Base-by-base conservation (phyloP, 1,140 invertebrate genomes). In the Lithobius niger region DNA sequence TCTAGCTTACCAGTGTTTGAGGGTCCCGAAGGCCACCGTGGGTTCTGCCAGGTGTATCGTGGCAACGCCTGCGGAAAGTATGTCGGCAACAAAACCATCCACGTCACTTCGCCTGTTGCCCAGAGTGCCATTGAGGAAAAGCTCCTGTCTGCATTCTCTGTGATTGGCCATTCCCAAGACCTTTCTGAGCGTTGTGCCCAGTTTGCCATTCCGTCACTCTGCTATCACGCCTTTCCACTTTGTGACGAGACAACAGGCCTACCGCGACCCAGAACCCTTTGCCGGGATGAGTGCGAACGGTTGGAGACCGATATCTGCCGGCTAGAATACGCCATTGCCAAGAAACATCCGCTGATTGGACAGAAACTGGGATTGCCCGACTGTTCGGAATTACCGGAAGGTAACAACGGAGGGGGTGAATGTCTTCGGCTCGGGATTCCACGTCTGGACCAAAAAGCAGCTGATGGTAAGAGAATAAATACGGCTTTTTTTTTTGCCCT, bases 301-400 rank as follows among this genome's bases (percentile, higher is more conserved):
- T 68, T 97, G 28, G 89, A 95, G 68, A 86, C 86, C 66, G 87
- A 93, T 62, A 73, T 96, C 0, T 97, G 94, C 67, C 80, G 83
- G 63, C 83, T 82, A 56, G 93, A 97, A 66, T 96, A 96, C 71
- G 84, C 87, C 0, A 86, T 95, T 58, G 93, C 90, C 0, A 93
- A 94, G 64, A 76, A 84, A 56, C 91, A 97, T 75, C 87, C 86
- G 1, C 76, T 91, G n/a, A 89, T 97, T 62, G 86, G 74, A 15
- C 70, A 78, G 63, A 79, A 84, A 59, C 69, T 93, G 42, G 81
- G 83, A 43, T 74, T 97, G 47, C 85, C 93, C 56, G 84, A 89
- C 57, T 98, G 94, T 67, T 76, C 82, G 40, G 79, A 86, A 59
- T 73, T 97, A 47, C 89, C 92, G 0, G 80, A 83, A 61, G 77